A percentile compares a stretch with the other conserved stretches of the same genome.
Evolutionary conservation across 2,888 invertebrate species (phyloP).

Genomic region (Ephialtes manifestator): DNA sequence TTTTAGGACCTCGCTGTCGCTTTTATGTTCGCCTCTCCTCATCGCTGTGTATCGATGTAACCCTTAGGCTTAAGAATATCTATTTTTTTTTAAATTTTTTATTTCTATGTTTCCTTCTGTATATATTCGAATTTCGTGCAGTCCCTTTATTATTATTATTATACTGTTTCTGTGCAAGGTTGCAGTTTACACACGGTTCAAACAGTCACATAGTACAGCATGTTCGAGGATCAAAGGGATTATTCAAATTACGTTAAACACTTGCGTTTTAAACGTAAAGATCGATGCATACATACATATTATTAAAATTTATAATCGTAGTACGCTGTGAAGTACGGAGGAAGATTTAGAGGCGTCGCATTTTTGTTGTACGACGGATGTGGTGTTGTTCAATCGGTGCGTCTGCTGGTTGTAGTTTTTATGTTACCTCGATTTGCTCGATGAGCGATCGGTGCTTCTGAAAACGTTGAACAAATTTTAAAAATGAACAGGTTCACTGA

Average conservation of each 20-base stretch:
- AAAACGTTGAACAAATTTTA: background rate
- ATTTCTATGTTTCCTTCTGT: constrained; percentile 19
- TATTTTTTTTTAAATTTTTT: constrained; percentile 7
- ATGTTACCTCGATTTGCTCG: background rate
- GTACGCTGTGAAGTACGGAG: constrained; percentile 19
- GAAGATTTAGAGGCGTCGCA: background rate
- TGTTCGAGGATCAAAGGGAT: constrained; percentile 25
- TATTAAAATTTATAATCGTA: constrained; percentile 34
- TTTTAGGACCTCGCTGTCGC: constrained; percentile 42
- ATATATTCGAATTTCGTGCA: background rate
- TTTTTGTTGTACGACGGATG: background rate
- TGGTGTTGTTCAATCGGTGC: constrained; percentile 8
- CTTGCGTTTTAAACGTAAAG: background rate
- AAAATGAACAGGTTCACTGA: constrained; percentile 2
- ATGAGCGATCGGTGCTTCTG: background rate
- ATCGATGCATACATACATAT: constrained; percentile 56
- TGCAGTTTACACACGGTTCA: constrained; percentile 52
- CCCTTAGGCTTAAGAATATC: constrained; percentile 17
- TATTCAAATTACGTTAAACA: background rate
- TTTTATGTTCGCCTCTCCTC: constrained; percentile 43
- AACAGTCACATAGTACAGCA: constrained; percentile 40
- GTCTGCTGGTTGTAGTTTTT: background rate
- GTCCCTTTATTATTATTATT: constrained; percentile 21
- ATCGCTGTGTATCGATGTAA: constrained; percentile 9
- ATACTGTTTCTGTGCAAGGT: constrained; percentile 49